These are phyloP conservation scores for Coecobrya sp. DNA, from an alignment of 2,888 invertebrate genomes.

Conservation along the genomic window DNA sequence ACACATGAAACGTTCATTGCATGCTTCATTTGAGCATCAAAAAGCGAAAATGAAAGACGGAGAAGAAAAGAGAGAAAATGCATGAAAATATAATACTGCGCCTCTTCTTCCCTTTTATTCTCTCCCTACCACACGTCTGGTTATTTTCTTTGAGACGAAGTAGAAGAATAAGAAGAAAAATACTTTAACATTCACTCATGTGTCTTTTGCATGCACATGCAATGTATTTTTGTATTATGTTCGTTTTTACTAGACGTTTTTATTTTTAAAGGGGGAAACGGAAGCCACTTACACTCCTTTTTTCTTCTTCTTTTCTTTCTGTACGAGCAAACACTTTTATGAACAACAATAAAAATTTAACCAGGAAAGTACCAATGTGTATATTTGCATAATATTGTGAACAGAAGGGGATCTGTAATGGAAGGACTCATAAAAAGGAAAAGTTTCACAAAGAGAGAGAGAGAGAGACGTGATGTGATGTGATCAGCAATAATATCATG, in stretches of 20 bases:
- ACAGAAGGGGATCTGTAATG: constrained; percentile 5
- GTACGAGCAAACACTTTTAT: constrained; percentile 66
- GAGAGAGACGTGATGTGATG: constrained; percentile 52
- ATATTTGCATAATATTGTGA: constrained; percentile 30
- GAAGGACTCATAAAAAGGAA: constrained; percentile 47
- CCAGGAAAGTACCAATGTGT: constrained; percentile 21
- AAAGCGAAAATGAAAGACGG: constrained; percentile 2
- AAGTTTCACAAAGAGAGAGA: constrained; percentile 29
- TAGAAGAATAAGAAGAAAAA: not conserved
- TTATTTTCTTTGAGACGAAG: constrained; percentile 52
- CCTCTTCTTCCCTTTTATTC: constrained; percentile 25
- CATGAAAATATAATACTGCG: constrained; percentile 48
- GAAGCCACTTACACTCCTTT: constrained; percentile 47
- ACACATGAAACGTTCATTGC: constrained; percentile 3
- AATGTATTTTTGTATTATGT: constrained; percentile 28
- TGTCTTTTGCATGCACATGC: constrained; percentile 1
- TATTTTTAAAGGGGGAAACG: constrained; percentile 36
- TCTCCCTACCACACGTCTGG: constrained; percentile 13
- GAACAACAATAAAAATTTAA: constrained; percentile 70
- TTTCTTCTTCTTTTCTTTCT: constrained; percentile 4
- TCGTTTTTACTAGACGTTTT: constrained; percentile 21
- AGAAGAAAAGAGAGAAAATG: constrained; percentile 1
- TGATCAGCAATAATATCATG: constrained; percentile 49
- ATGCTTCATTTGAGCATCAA: constrained; percentile 29
- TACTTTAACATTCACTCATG: constrained; percentile 18